Evolutionary conservation across 2,888 invertebrate genomes (phyloP), one percentile per base, ranked within the genome.

Genomic region (Brassicogethes aeneus): DNA sequence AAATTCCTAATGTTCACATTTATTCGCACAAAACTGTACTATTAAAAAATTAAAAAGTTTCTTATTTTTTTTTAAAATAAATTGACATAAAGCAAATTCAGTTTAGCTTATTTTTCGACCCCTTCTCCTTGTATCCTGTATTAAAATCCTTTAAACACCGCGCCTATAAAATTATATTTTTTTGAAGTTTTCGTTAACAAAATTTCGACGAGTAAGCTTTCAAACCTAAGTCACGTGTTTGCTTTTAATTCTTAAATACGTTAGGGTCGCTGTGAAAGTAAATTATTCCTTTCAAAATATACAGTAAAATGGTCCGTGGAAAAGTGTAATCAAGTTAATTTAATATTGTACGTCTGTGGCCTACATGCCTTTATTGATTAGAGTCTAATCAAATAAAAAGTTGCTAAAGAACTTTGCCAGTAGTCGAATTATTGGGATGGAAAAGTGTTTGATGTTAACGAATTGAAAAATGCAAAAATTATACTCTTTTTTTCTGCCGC

Each of bases 361-460:
- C 34, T 47, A 36, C 33, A 38, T 44, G 38, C 34, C 34, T 45
- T 43, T 47, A 47, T 45, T 43, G 47, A 47, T 45, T 47, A 47
- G 47, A 40, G 35, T 37, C 42, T 47, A 47, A 47, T 47, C 44
- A 42, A 42, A 47, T 47, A 44, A 44, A 41, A 47, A 46, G 42
- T 46, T 46, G 39, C 33, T 39, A 34, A 39, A 44, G 44, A 46
- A 47, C 42, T 47, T 45, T 40, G 39, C 38, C 44, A 34, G 41
- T 42, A 34, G 37, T 17, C 34, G 37, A 33, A 33, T 43, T 47
- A 42, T 45, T 35, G 34, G 43, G 33, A 17, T 36, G 43, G 36
- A 43, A 46, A 46, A 46, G 41, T 43, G 47, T 47, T 47, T 47
- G 47, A 47, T 47, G 47, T 47, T 47, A 47, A 47, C 47, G 47